Percentiles rank a stretch among this genome's conserved stretches.
Evolutionary conservation across 2,113 vertebrate genomes (phyloP).

Genomic region (Halichoerus grypus): DNA sequence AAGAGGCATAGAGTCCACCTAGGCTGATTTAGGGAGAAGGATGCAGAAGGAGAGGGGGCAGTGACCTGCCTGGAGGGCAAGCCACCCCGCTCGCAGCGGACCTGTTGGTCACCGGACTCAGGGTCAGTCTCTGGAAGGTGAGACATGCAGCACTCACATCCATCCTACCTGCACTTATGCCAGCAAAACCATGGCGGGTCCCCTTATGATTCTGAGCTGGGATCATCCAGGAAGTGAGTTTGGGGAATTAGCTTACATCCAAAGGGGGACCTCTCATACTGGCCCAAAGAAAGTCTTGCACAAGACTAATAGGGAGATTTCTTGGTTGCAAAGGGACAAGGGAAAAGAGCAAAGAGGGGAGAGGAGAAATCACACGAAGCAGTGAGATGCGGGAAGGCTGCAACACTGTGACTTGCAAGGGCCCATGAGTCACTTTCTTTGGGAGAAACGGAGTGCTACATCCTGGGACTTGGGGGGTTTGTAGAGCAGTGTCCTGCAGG

Average conservation of each 20-base stretch:
- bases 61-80: background rate
- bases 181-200: background rate
- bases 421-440: background rate
- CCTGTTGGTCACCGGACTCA: background rate
- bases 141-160: background rate
- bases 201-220: background rate
- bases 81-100: background rate
- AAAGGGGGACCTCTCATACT: background rate
- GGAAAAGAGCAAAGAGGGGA: background rate
- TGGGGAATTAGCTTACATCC: background rate
- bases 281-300: background rate
- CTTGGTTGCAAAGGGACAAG: background rate
- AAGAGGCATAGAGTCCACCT: background rate
- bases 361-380: background rate
- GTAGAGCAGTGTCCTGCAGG: background rate
- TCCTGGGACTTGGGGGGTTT: accelerated
- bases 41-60: background rate
- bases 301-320: background rate
- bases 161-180: background rate
- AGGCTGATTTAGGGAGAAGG: background rate
- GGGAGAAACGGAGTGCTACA: background rate
- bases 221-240: background rate
- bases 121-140: background rate
- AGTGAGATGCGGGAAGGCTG: accelerated
- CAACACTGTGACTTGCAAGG: background rate